Conservation (phyloP, 1,140 invertebrate genomes). For the Dinothrombium tinctorium region DNA sequence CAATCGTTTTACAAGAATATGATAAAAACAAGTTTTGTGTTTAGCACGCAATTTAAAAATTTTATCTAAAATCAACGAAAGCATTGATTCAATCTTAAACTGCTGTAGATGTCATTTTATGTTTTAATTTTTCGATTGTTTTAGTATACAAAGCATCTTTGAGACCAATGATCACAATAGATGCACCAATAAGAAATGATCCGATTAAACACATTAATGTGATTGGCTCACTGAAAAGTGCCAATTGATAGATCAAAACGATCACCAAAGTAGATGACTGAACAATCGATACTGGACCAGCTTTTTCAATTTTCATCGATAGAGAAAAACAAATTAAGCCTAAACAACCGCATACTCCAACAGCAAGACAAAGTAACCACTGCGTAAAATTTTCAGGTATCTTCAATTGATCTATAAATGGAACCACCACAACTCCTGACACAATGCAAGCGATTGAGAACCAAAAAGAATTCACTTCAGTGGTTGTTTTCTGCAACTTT, state of each 20-base stretch:
- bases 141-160: too few relatives aligned
- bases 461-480: constrained; percentile 33
- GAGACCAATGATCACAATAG: neutral
- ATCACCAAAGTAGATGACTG: constrained; percentile 68
- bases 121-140: too few relatives aligned
- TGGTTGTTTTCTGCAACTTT: constrained; percentile 57
- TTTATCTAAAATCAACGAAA: too few relatives aligned
- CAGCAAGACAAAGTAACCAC: neutral
- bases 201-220: constrained; percentile 5
- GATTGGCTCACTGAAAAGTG: constrained; percentile 7
- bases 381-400: neutral
- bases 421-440: neutral
- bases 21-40: too few relatives aligned
- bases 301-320: constrained; percentile 34
- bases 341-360: neutral
- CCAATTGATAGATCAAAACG: constrained; percentile 32
- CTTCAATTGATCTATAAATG: neutral
- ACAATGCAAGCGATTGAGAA: constrained; percentile 25
- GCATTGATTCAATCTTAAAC: too few relatives aligned
- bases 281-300: constrained; percentile 63
- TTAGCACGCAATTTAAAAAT: too few relatives aligned
- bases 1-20: too few relatives aligned
- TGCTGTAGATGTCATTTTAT: too few relatives aligned
- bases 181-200: neutral
- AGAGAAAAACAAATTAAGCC: neutral